Conservation (phyloP, 2,888 invertebrate genomes). For the Cryptocephalus moraei region DNA sequence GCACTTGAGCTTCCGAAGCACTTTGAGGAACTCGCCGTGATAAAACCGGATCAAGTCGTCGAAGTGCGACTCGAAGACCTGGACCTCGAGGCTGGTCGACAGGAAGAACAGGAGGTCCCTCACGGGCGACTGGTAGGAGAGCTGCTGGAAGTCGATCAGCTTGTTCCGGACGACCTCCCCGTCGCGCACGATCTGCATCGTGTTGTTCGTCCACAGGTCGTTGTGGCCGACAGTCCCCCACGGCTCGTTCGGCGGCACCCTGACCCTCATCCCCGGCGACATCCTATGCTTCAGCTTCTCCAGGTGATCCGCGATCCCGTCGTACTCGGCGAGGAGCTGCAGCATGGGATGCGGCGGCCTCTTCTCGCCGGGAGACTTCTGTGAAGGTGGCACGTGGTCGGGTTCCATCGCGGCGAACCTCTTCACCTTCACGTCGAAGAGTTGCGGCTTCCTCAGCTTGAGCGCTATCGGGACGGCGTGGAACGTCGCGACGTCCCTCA, state of each 20-base stretch:
- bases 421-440: slow-evolving; percentile 4
- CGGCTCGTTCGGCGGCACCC: slow-evolving; percentile 33
- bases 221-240: slow-evolving; percentile 45
- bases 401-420: not conserved
- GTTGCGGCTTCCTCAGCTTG: slow-evolving; percentile 1
- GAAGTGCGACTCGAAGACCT: slow-evolving; percentile 8
- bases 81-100: slow-evolving; percentile 19
- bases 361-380: not conserved
- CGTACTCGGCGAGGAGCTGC: slow-evolving; percentile 5
- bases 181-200: slow-evolving; percentile 36
- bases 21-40: slow-evolving; percentile 6
- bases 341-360: not conserved
- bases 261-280: not conserved
- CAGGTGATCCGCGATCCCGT: slow-evolving; percentile 6
- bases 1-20: slow-evolving; percentile 6
- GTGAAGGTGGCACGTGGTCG: not conserved
- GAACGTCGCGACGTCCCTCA: not conserved
- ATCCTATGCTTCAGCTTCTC: slow-evolving; percentile 2
- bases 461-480: slow-evolving; percentile 1
- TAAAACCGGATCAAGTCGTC: slow-evolving; percentile 13
- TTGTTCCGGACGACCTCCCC: slow-evolving; percentile 15
- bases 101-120: slow-evolving; percentile 24
- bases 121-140: slow-evolving; percentile 17
- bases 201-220: slow-evolving; percentile 50
- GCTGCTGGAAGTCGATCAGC: slow-evolving; percentile 23